Percentiles rank a stretch among this genome's conserved stretches.
Conservation (phyloP, 1,140 invertebrate genomes). For the Bombyx mandarina region DNA sequence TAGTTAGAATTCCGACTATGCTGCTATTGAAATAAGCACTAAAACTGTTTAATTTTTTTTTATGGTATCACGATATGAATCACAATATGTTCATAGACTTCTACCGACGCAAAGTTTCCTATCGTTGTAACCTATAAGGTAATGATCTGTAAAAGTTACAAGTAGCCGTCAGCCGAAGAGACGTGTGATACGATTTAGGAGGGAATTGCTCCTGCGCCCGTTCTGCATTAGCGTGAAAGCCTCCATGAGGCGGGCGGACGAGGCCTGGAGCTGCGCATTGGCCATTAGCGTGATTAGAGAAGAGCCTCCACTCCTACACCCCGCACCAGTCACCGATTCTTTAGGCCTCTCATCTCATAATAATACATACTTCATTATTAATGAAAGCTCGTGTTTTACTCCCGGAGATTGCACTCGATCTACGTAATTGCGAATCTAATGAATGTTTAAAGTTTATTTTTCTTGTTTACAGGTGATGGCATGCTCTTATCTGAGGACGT, state of each 20-base stretch:
- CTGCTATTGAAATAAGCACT: no score
- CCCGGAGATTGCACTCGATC: conserved; percentile 21
- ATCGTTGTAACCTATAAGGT: no score
- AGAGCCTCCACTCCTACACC: conserved; percentile 18
- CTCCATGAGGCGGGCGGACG: conserved; percentile 26
- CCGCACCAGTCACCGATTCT: conserved; percentile 55
- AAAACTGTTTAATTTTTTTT: no score
- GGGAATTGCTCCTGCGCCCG: conserved; percentile 46
- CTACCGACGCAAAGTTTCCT: no score
- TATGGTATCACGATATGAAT: no score
- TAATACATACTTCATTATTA: conserved; percentile 70
- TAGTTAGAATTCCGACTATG: no score
- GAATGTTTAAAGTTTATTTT: background rate
- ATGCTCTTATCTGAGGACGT: conserved; percentile 55
- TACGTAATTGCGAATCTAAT: conserved; percentile 23
- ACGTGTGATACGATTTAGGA: conserved; percentile 48
- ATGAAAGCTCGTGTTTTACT: conserved; percentile 30
- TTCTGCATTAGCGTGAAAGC: conserved; percentile 61
- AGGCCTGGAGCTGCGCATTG: conserved; percentile 44
- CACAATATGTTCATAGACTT: no score
- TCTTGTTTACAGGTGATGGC: conserved; percentile 61
- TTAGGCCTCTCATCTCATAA: conserved; percentile 67
- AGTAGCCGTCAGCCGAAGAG: conserved; percentile 2
- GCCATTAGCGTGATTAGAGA: conserved; percentile 69
- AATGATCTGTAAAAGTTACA: no score